Base-by-base conservation (phyloP, 2,113 vertebrate species). In the Brachyhypopomus occidentalis region DNA sequence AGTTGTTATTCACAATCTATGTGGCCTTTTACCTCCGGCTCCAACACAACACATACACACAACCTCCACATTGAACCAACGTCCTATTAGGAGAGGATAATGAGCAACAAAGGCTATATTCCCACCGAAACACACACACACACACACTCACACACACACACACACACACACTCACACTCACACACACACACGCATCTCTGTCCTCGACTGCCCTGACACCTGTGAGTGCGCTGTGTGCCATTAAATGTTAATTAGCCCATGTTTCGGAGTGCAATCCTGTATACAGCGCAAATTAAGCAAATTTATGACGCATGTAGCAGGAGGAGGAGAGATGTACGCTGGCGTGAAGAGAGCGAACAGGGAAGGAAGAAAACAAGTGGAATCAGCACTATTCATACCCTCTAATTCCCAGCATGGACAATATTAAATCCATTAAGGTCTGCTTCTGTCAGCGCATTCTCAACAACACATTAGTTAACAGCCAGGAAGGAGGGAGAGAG, bases 301-400 rank as follows among this genome's bases (percentile, higher is more conserved):
- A 91, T 93, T 88, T 89, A 90, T 91, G 87, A 86, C 81, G 92
- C 75, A 88, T 90, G 90, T 90, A 86, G 87, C 84, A 55, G 82
- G 85, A 86, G 34, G 45, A 79, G 66, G 63, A 56, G 36, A 78
- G 83, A 84, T 81, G 84, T 84, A 81, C 70, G 80, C 67, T 36
- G 84, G 66, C 23, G 64, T 52, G 77, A 74, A 80, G 66, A 80
- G 70, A 79, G 74, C 79, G 76, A 69, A 59, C 56, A 38, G 74
- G 75, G 79, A 78, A 75, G 85, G 79, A 0, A 2, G 34, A 85
- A 86, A 89, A 81, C 85, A 91, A 84, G 82, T 2, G 74, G 88
- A 94, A 91, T 95, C 94, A 95, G 95, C 94, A 90, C 89, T 94
- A 90, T 94, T 94, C 20, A 83, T 89, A 84, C 86, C 84, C 88